Evolutionary conservation across 2,113 vertebrate genomes (phyloP), one percentile per base, ranked within the genome.

Genomic region (Podilymbus podiceps): DNA sequence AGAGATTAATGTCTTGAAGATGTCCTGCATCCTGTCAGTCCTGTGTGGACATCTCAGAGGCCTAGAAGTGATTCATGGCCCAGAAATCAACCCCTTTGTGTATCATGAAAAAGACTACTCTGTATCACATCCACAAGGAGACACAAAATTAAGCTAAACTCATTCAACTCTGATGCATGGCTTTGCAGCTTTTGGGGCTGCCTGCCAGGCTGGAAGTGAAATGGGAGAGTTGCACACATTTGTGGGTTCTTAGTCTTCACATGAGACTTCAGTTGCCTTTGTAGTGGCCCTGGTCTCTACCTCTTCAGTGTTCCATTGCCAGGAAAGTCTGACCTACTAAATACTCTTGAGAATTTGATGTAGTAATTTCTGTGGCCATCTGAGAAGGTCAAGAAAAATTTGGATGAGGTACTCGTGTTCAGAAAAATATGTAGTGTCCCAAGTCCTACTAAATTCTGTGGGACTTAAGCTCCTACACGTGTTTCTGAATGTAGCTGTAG

Each of bases 91-190:
- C 16, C 27, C 9, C 27, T 11, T 71, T 52, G 59, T 44, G 13
- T 59, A 33, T 31, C 58, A 30, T 11, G 33, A 58, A 33, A 46
- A 46, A 44, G 6, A 8, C 44, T 62, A 9, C 4, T 59, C 28
- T 25, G 58, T 8, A 4, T 30, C 50, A 8, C 0, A 2, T 25
- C 56, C 8, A 0, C 15, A 35, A 35, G 6, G 5, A 67, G 6
- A n/a, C 46, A 71, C 16, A 17, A 30, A 12, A 28, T 50, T n/a
- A 38, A 81, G 10, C 6, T 40, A 33, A 67, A 33, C 20, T 33
- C 14, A 2, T 49, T 50, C 4, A 1, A n/a, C 16, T 47, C 23
- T 44, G 30, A 13, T 9, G 33, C 15, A 8, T 2, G 4, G 8
- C 71, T 44, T 11, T 40, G 25, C 49, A 64, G 28, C 14, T 84